These are phyloP conservation scores for Toxotes chatareus DNA, from an alignment of 2,113 vertebrate genomes.

Conservation along the genomic window DNA sequence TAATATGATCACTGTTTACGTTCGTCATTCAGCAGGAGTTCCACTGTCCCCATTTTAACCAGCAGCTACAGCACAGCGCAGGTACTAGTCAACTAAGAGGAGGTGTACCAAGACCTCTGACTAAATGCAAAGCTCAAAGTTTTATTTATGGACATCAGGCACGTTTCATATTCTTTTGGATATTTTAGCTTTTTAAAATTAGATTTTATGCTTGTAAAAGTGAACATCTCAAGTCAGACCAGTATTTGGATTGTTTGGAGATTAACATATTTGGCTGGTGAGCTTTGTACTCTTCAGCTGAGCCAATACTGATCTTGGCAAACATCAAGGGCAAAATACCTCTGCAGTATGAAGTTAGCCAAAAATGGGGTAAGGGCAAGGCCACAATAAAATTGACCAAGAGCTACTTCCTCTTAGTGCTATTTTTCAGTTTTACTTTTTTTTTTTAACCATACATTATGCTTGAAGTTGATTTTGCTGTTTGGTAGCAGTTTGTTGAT, in stretches of 20 bases:
- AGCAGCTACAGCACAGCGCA: not conserved
- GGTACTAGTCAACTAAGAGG: not conserved
- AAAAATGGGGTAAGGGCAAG: slow-evolving; percentile 34
- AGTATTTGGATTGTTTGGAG: slow-evolving; percentile 39
- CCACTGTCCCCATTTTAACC: slow-evolving; percentile 38
- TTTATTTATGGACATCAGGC: not conserved
- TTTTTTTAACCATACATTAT: not conserved
- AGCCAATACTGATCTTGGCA: slow-evolving; percentile 40
- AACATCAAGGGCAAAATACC: slow-evolving; percentile 37
- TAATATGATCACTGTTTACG: slow-evolving; percentile 50
- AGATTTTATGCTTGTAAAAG: not conserved
- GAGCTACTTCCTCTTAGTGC: slow-evolving; percentile 7
- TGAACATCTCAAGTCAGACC: not conserved
- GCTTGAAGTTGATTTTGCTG: not conserved
- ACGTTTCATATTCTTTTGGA: not conserved
- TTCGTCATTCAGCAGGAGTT: slow-evolving; percentile 29
- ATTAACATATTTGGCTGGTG: slow-evolving; percentile 46
- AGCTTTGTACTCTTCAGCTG: slow-evolving; percentile 44
- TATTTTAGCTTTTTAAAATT: slow-evolving; percentile 14
- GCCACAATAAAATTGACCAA: slow-evolving; percentile 17
- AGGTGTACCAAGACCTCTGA: not conserved
- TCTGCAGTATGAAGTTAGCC: slow-evolving; percentile 21
- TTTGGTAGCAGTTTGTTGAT: not conserved
- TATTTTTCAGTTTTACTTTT: slow-evolving; percentile 6
- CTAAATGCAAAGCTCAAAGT: not conserved